Evolutionary conservation across 2,888 invertebrate genomes (phyloP), one percentile per base, ranked within the genome.

Genomic region (Lordiphosa andalusiaca): DNA sequence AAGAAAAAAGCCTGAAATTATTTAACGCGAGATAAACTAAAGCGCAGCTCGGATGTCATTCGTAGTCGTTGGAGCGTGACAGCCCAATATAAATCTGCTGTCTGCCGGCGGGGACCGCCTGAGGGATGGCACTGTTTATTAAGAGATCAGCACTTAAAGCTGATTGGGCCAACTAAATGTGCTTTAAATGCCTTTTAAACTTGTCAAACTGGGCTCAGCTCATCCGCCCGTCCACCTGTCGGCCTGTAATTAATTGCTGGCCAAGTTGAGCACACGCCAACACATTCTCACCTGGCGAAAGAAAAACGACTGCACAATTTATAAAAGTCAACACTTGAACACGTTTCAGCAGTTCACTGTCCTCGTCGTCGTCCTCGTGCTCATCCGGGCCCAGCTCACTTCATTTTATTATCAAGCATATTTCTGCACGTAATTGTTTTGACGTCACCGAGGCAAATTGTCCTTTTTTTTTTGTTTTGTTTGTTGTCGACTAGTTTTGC

Each of bases 281-380:
- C 53, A 66, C 54, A 60, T 60, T 59, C 47, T 52, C 58, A 65
- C 66, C 57, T 65, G 47, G 21, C 52, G 6, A 65, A 33, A 36
- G 49, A 67, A 73, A 71, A 73, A 73, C 69, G 77, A 76, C 73
- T 69, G 69, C 71, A 80, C 84, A 84, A 80, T 80, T 80, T 84
- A 84, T 82, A 84, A 77, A 84, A 78, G 84, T 84, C 83, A 84
- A 69, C 80, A 80, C 80, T 80, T 80, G 66, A 82, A 82, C 80
- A 80, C 80, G 80, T 80, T 78, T 57, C 62, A 66, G 64, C 71
- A 72, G 72, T 81, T 66, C 68, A 71, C 65, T 9, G 39, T 7
- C 25, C 9, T 16, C 36, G 19, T 44, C 40, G 39, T 21, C 25
- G 25, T 25, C 25, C 58, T 21, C 53, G 40, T 56, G 33, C 10